phyloP scores from a whole-genome alignment of 2,797 vertebrate species.

The Pantherophis alleghaniensis region DNA sequence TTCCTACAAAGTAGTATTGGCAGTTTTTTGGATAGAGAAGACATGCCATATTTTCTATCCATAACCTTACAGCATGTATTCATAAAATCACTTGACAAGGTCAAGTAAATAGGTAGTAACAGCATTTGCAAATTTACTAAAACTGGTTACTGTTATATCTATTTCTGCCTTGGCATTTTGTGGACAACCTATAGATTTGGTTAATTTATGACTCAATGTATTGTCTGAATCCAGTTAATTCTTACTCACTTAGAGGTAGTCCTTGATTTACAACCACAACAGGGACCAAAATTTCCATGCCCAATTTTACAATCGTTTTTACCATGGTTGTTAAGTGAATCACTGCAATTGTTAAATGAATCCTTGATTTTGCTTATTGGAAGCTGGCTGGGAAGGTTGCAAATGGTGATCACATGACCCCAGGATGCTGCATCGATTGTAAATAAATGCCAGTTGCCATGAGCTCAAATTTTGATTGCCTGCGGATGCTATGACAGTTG shows the following conservation, averaged over 20 bases:
- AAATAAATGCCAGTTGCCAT: too few species aligned
- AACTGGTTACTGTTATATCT: neutral
- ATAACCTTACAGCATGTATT: neutral
- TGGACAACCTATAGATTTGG: neutral
- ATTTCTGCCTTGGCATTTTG: neutral
- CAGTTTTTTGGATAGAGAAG: neutral
- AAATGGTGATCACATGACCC: too few species aligned
- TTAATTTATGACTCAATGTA: neutral
- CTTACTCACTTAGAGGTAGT: neutral
- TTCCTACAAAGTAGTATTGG: neutral
- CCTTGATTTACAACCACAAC: too few species aligned
- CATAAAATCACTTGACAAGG: neutral
- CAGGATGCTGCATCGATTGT: too few species aligned
- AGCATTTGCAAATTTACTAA: neutral
- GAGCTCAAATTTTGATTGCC: too few species aligned
- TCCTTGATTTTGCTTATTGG: too few species aligned
- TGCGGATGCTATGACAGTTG: too few species aligned
- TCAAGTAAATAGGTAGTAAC: neutral
- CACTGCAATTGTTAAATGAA: too few species aligned
- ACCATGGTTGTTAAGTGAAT: too few species aligned
- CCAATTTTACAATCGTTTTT: neutral
- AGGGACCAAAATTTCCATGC: neutral
- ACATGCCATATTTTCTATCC: neutral
- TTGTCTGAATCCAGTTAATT: neutral
- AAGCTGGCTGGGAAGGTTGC: neutral